phyloP scores from a whole-genome alignment of 2,113 vertebrate species.

The Gallinago media region DNA sequence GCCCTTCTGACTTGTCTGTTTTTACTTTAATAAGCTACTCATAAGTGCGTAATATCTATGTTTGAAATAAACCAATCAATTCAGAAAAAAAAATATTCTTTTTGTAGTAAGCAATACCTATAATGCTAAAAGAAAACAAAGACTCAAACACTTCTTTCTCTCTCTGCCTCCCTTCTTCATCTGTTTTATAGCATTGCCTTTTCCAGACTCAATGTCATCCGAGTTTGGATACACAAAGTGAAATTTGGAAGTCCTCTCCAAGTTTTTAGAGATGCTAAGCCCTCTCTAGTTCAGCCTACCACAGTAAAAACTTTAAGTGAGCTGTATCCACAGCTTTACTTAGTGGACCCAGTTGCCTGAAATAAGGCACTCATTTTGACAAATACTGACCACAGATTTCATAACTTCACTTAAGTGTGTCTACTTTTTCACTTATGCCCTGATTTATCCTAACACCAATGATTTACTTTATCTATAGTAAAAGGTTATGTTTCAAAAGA shows the following conservation, averaged over 20 bases:
- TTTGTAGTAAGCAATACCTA: neutral
- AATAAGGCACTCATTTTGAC: neutral
- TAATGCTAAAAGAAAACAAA: neutral
- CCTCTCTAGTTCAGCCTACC: neutral
- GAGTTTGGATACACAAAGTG: neutral
- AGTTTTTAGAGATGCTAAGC: neutral
- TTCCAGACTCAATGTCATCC: neutral
- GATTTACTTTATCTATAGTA: neutral
- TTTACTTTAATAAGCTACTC: neutral
- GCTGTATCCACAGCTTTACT: neutral
- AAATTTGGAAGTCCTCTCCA: neutral
- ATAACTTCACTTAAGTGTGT: neutral
- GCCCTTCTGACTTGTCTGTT: neutral
- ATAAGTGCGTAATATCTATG: neutral
- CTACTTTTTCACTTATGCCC: neutral
- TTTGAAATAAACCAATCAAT: neutral
- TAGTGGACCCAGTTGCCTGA: neutral
- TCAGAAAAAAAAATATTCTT: neutral
- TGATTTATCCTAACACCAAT: neutral
- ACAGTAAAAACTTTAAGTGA: neutral
- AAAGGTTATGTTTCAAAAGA: neutral
- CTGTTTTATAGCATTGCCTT: neutral
- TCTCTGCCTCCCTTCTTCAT: neutral
- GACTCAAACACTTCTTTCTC: neutral
- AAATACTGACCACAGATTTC: neutral